These are phyloP conservation scores for Hippocampus kuda DNA, from an alignment of 2,797 vertebrate genomes.

Conservation along the genomic window DNA sequence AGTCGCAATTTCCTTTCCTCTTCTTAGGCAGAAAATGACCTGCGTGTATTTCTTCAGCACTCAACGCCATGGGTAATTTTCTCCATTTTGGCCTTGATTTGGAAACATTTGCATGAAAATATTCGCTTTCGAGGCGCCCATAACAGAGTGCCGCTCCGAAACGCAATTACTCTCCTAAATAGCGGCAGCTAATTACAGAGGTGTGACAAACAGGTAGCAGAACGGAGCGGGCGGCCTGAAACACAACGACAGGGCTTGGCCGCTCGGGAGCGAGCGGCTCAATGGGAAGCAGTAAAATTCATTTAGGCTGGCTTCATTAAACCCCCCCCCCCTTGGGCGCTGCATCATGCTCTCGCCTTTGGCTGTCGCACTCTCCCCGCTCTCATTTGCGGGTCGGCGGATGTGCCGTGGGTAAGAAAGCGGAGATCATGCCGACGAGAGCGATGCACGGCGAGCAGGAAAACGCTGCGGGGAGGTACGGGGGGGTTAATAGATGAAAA, in stretches of 20 bases:
- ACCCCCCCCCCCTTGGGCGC: conserved; percentile 44
- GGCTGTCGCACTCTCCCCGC: conserved; percentile 28
- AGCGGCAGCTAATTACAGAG: conserved; percentile 63
- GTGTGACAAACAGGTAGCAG: conserved; percentile 65
- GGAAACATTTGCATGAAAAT: conserved; percentile 60
- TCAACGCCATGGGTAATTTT: conserved; percentile 52
- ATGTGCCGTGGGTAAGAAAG: conserved; percentile 52
- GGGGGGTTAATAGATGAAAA: conserved; percentile 13
- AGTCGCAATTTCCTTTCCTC: conserved; percentile 45
- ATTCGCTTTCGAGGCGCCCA: conserved; percentile 48
- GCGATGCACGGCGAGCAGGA: conserved; percentile 27
- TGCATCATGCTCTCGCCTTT: conserved; percentile 42
- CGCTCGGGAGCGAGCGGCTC: conserved; percentile 53
- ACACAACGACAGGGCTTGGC: conserved; percentile 52
- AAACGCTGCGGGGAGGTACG: conserved; percentile 25
- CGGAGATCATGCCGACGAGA: conserved; percentile 42
- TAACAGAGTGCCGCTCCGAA: conserved; percentile 53
- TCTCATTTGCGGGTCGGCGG: conserved; percentile 49
- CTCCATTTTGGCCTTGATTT: conserved; percentile 43
- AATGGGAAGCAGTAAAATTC: conserved; percentile 62
- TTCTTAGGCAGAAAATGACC: conserved; percentile 43
- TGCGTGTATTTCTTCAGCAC: conserved; percentile 31
- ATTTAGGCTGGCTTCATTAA: conserved; percentile 67
- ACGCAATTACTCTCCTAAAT: conserved; percentile 67
- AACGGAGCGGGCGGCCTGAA: conserved; percentile 11